These are phyloP conservation scores for Halocynthia aurantium DNA, from an alignment of 23 tunicate species.

Conservation along the genomic window DNA sequence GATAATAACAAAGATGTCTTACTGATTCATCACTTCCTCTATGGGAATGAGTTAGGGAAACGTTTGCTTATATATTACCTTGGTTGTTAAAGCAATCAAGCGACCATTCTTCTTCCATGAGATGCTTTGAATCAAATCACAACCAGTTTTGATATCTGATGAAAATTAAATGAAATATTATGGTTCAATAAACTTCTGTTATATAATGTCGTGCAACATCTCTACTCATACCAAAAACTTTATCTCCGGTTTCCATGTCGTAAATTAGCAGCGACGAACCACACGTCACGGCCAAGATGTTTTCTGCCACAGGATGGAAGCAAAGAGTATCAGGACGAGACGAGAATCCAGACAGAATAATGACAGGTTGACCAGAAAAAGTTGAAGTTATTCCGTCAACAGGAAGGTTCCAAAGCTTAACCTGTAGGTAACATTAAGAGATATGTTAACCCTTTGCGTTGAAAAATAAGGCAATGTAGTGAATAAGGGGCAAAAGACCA, in stretches of 20 bases:
- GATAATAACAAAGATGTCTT: neutral
- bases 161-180: neutral
- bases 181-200: conserved; percentile 6
- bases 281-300: conserved; percentile 34
- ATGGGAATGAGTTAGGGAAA: no score
- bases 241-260: neutral
- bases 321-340: conserved; percentile 43
- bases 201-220: no score
- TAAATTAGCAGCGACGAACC: conserved; percentile 12
- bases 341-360: conserved; percentile 26
- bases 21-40: no score
- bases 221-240: conserved; percentile 6
- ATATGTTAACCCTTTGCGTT: no score
- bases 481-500: no score
- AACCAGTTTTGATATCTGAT: conserved; percentile 23
- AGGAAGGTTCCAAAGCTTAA: conserved; percentile 77
- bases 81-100: conserved; percentile 52
- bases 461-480: no score
- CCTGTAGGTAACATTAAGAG: conserved; percentile 21
- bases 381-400: conserved; percentile 37
- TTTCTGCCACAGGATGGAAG: conserved; percentile 63
- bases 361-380: conserved; percentile 7
- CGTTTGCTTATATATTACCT: no score
- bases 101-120: conserved; percentile 76
- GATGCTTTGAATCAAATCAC: conserved; percentile 50